Percentiles rank a stretch among this genome's conserved stretches.
phyloP scores from a whole-genome alignment of 2,888 invertebrate genomes.

The Girardia tigrina region DNA sequence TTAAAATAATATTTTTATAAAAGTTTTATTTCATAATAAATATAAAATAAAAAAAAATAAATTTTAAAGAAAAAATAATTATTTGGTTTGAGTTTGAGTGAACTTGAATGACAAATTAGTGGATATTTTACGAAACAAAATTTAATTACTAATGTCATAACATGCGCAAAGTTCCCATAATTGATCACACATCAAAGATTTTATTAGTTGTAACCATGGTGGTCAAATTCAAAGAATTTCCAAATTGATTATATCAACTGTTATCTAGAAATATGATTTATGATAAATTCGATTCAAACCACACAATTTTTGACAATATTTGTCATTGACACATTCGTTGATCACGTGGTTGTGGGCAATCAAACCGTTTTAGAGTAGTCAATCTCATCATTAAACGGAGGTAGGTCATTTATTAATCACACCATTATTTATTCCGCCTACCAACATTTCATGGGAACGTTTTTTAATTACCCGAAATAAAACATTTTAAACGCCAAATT shows the following conservation, averaged over 20 bases:
- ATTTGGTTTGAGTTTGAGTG: too few species aligned
- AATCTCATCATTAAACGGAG: constrained; percentile 20
- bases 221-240: background rate
- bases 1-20: too few species aligned
- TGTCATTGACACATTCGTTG: constrained; percentile 16
- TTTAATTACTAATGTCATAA: too few species aligned
- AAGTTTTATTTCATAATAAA: too few species aligned
- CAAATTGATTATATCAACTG: background rate
- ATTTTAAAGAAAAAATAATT: background rate
- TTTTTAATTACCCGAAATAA: constrained; percentile 16
- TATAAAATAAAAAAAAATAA: too few species aligned
- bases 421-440: constrained; percentile 11
- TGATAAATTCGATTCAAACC: background rate
- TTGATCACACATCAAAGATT: too few species aligned
- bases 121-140: too few species aligned
- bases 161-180: too few species aligned
- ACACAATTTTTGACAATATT: constrained; percentile 12
- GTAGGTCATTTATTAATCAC: constrained; percentile 20
- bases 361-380: constrained; percentile 14
- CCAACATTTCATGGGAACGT: constrained; percentile 4
- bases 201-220: background rate
- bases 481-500: constrained; percentile 17
- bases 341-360: constrained; percentile 18
- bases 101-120: too few species aligned
- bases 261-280: background rate